Evolutionary conservation across 2,113 vertebrate genomes (phyloP).

Genomic region (Perca schrenkii): DNA sequence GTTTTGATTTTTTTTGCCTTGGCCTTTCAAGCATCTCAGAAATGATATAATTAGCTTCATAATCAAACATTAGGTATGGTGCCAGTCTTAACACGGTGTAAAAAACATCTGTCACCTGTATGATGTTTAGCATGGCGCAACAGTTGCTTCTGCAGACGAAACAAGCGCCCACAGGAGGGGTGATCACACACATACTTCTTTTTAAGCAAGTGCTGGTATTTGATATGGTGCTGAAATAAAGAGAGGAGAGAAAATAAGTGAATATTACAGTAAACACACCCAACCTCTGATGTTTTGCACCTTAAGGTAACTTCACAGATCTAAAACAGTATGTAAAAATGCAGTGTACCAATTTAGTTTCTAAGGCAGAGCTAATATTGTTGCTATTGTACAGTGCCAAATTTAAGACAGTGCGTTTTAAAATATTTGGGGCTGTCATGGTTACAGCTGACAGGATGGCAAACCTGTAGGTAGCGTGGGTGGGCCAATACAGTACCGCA

Average conservation of each 20-base stretch:
- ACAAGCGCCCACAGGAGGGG: constrained; percentile 89
- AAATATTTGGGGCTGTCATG: background rate
- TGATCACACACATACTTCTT: constrained; percentile 94
- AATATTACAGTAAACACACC: background rate
- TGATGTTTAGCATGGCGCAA: constrained; percentile 93
- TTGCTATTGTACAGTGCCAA: background rate
- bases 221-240: constrained; percentile 90
- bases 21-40: background rate
- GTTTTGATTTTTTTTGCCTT: background rate
- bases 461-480: constrained; percentile 92
- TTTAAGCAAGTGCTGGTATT: constrained; percentile 94
- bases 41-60: background rate
- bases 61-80: background rate
- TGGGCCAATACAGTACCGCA: constrained; percentile 93
- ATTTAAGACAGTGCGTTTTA: background rate
- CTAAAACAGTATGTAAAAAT: background rate
- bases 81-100: background rate
- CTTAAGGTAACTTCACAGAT: background rate
- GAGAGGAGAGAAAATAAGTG: background rate
- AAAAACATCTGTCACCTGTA: constrained; percentile 86
- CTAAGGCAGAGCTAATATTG: background rate
- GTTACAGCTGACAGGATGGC: constrained; percentile 26
- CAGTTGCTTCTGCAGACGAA: constrained; percentile 88
- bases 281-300: background rate
- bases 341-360: background rate